A percentile compares a stretch with the other conserved stretches of the same genome.
phyloP scores from a whole-genome alignment of 2,113 vertebrate genomes.

The Oncorhynchus masou region DNA sequence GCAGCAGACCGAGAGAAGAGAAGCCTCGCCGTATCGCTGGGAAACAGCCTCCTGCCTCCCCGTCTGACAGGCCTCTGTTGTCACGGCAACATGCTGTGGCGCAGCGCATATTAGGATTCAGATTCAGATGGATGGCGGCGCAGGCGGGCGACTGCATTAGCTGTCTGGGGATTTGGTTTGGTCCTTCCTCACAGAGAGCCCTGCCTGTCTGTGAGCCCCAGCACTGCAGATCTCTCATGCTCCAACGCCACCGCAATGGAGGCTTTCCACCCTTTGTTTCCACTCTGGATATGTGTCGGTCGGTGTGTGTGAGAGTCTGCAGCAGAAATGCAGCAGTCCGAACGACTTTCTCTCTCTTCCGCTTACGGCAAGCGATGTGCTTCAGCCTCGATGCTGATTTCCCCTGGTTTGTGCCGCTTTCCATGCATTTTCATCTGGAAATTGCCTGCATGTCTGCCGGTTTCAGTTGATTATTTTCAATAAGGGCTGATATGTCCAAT shows the following conservation, averaged over 20 bases:
- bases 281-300: slow-evolving; percentile 26
- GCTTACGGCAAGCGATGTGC: slow-evolving; percentile 28
- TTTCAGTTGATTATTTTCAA: slow-evolving; percentile 24
- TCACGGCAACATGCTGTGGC: slow-evolving; percentile 92
- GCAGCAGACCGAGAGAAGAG: slow-evolving; percentile 20
- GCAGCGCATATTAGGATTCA: slow-evolving; percentile 80
- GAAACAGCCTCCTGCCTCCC: slow-evolving; percentile 61
- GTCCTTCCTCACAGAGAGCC: slow-evolving; percentile 38
- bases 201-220: slow-evolving; percentile 18
- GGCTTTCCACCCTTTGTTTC: slow-evolving; percentile 49
- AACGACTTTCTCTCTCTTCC: slow-evolving; percentile 41
- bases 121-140: slow-evolving; percentile 61
- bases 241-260: slow-evolving; percentile 22
- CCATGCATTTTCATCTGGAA: slow-evolving; percentile 25
- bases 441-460: neutral
- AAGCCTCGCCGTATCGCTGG: slow-evolving; percentile 49
- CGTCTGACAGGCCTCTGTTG: slow-evolving; percentile 85
- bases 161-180: slow-evolving; percentile 55
- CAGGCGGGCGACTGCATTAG: slow-evolving; percentile 59
- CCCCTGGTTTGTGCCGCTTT: slow-evolving; percentile 25
- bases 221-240: slow-evolving; percentile 31
- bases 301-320: slow-evolving; percentile 43
- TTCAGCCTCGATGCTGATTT: slow-evolving; percentile 13
- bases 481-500: slow-evolving; percentile 21
- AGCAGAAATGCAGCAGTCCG: slow-evolving; percentile 46